Base-by-base conservation (phyloP, 64 coral and sea anemone species). In the Pocillopora verrucosa region DNA sequence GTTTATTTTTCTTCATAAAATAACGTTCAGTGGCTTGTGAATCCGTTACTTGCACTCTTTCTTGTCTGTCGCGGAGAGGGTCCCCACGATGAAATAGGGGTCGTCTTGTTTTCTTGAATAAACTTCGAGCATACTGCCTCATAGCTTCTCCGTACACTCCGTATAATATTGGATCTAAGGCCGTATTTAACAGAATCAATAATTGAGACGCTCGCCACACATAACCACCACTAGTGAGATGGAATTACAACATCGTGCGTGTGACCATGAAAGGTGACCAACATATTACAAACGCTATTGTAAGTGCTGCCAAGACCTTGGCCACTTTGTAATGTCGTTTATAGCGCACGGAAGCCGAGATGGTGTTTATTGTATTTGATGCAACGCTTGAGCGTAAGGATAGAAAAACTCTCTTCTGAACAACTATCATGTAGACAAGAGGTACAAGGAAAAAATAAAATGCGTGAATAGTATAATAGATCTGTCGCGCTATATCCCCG, bases 171-270 rank as follows among this genome's bases (percentile, higher is more conserved):
- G 88, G 88, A 45, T 90, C 80, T 14, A 73, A 58, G 24, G 65
- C 77, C 9, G 88, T 73, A 59, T 79, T 81, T 11, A 82, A 6
- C 14, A 82, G 60, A 67, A 90, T 74, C 62, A 90, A n/a, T 4
- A 90, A 65, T 37, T 90, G 88, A 56, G 65, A 70, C 22, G 36
- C 88, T 82, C 73, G 81, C 88, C 88, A 90, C 16, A 73, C 7
- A 11, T 81, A 56, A 14, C 88, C 88, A 7, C 41, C 88, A 26
- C 37, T 56, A 20, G 69, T 41, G 11, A 90, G 20, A 19, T 82
- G 6, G 60, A 90, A 90, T 16, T 90, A 90, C 37, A 90, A 82
- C 51, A 90, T 36, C 56, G 77, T 82, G 73, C 88, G 67, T n/a
- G 82, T 36, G 5, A 90, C 20, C 15, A 82, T 82, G 38, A 90